Evolutionary conservation across 1,140 invertebrate genomes (phyloP).

Genomic region (Euura lappo): DNA sequence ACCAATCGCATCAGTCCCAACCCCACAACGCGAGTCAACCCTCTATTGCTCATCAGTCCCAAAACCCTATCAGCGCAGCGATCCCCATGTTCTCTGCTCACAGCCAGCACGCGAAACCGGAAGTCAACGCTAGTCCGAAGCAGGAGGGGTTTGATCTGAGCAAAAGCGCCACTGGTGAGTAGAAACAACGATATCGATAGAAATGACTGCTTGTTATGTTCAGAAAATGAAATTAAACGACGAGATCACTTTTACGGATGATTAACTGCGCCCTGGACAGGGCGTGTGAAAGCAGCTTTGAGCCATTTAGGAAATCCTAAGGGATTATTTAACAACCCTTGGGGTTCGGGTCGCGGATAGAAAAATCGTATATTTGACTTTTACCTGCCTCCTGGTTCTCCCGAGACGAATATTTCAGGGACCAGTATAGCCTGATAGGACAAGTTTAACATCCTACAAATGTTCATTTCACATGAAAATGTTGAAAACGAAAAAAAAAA

Average conservation of each 20-base stretch:
- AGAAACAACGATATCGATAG: no score
- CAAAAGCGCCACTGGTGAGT: constrained; percentile 65
- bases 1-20: constrained; percentile 41
- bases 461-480: no score
- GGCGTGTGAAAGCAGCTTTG: constrained; percentile 36
- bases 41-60: constrained; percentile 32
- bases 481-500: no score
- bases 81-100: constrained; percentile 57
- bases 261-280: constrained; percentile 3
- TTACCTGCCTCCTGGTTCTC: background rate
- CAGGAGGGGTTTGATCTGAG: constrained; percentile 69
- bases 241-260: background rate
- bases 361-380: constrained; percentile 2
- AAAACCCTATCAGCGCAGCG: constrained; percentile 48
- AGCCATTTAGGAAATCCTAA: constrained; percentile 19
- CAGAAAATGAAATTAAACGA: background rate
- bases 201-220: no score
- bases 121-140: constrained; percentile 63
- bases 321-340: constrained; percentile 22
- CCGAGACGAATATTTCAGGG: no score
- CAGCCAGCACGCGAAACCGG: constrained; percentile 56
- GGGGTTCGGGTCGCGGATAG: background rate
- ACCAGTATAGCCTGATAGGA: no score
- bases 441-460: no score
- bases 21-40: constrained; percentile 4